These are phyloP conservation scores for Hoplostethus atlanticus DNA, from an alignment of 2,797 vertebrate genomes.

Conservation along the genomic window DNA sequence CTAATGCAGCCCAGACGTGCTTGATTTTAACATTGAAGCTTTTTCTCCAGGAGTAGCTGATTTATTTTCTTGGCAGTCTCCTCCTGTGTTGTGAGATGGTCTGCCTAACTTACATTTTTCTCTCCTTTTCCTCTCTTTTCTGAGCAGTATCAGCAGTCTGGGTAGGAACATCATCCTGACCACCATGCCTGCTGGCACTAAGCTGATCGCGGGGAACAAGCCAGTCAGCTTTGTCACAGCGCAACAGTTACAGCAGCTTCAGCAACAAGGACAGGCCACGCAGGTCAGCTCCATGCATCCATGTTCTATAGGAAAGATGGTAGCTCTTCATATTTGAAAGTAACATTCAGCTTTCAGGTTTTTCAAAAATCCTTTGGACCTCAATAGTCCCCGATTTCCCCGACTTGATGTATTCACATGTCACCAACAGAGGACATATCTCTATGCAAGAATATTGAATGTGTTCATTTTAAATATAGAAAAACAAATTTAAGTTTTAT, in stretches of 20 bases:
- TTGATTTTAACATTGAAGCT: too few relatives aligned
- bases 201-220: conserved; percentile 97
- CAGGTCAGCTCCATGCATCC: conserved; percentile 84
- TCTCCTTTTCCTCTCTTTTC: not conserved
- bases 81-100: not conserved
- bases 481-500: too few relatives aligned
- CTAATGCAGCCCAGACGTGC: too few relatives aligned
- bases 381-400: not conserved
- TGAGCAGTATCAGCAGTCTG: conserved; percentile 90
- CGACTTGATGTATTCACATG: not conserved
- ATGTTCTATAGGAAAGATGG: not conserved
- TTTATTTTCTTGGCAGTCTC: too few relatives aligned
- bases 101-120: not conserved
- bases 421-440: not conserved
- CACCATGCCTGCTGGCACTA: conserved; percentile 97
- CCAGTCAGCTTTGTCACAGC: conserved; percentile 98
- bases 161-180: conserved; percentile 99
- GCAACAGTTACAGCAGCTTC: conserved; percentile 98
- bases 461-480: not conserved
- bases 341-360: not conserved
- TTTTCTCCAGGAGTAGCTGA: too few relatives aligned
- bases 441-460: not conserved
- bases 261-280: conserved; percentile 97
- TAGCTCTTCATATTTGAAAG: not conserved
- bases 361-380: not conserved